phyloP scores from a whole-genome alignment of 1,140 invertebrate genomes.

The Drosophila sp. region DNA sequence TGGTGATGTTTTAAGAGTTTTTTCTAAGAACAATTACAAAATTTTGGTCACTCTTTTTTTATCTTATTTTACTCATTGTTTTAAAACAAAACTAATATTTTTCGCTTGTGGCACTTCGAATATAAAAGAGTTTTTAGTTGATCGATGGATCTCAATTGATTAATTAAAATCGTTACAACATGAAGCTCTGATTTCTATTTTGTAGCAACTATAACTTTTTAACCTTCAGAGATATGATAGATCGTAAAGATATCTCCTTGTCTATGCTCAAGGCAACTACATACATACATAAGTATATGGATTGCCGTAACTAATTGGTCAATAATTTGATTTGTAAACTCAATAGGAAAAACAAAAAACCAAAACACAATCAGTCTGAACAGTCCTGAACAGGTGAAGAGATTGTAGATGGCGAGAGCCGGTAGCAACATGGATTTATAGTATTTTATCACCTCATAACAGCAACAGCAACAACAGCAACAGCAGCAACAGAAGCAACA shows the following conservation, averaged over 20 bases:
- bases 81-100: too few species aligned
- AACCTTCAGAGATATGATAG: not conserved
- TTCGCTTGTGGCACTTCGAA: too few species aligned
- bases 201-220: not conserved
- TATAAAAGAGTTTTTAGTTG: too few species aligned
- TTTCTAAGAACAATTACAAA: too few species aligned
- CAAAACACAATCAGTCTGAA: too few species aligned
- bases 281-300: not conserved
- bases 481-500: conserved; percentile 40
- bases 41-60: too few species aligned
- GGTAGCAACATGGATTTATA: conserved; percentile 15
- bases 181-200: too few species aligned
- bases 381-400: conserved; percentile 22
- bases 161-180: too few species aligned
- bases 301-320: conserved; percentile 56
- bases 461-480: conserved; percentile 12
- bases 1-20: too few species aligned
- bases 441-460: conserved; percentile 15
- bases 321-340: conserved; percentile 70
- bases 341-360: conserved; percentile 26
- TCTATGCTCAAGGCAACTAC: not conserved
- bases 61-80: too few species aligned
- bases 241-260: not conserved
- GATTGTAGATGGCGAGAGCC: conserved; percentile 13
- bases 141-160: too few species aligned